Base-by-base conservation (phyloP, 1,140 invertebrate species). In the Drosophila prosaltans region DNA sequence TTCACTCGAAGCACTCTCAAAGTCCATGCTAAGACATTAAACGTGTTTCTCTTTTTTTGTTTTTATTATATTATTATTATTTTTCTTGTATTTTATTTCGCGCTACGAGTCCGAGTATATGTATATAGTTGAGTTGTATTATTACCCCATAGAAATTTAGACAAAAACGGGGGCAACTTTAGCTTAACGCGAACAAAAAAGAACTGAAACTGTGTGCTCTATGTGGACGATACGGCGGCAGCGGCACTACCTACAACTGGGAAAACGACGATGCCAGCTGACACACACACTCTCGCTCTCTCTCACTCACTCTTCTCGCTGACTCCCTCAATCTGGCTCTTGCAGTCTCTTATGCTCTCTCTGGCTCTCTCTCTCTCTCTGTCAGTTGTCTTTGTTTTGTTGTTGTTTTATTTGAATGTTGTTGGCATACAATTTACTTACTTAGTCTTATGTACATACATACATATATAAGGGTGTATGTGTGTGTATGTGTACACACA, bases 131-230 rank as follows among this genome's bases (percentile, higher is more conserved):
- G 40, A 39, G 40, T 74, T 70, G 54, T 74, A 51, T 57, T 74
- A 51, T 57, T 45, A 79, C 74, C 67, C 64, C 16, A 32, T 26
- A 30, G n/a, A 51, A 26, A 10, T 51, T 40, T 41, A 55, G 57
- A 51, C 24, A 21, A 7, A 40, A 7, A 69, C 24, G 2, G 32
- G 36, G 40, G 21, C 80, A 66, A 89, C 83, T 63, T 73, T 64
- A 58, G 48, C 67, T 69, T 63, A 80, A 63, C 70, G 68, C 83
- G 77, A 72, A 80, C 73, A 65, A 80, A 79, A 69, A 78, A 88
- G 80, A 88, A 88, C 80, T 86, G 76, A 85, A 74, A 74, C 43
- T 71, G 68, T 24, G 54, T 74, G 62, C 62, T 60, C 69, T 7
- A 36, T 36, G 32, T 5, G 2, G 1, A 5, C 32, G 32, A 36